Evolutionary conservation across 2,797 vertebrate species (phyloP).

Genomic region (Spheniscus humboldti): DNA sequence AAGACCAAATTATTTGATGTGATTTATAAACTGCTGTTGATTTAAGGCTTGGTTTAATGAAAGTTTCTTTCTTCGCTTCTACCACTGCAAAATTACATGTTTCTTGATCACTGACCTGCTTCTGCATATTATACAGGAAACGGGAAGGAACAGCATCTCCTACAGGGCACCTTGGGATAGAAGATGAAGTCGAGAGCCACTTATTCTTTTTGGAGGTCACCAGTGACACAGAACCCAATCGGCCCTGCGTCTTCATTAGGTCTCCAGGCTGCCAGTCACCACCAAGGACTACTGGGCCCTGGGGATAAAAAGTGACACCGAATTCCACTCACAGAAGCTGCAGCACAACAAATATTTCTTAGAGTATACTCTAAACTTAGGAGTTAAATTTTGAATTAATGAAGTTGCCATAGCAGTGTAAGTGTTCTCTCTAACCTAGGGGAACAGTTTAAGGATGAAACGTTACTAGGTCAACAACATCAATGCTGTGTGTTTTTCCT

Average conservation of each 20-base stretch:
- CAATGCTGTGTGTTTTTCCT: neutral
- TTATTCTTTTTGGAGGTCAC: neutral
- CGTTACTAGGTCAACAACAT: neutral
- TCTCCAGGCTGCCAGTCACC: neutral
- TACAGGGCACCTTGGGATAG: neutral
- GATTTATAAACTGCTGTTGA: neutral
- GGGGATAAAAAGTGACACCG: neutral
- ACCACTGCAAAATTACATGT: neutral
- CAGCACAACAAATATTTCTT: neutral
- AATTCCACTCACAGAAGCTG: neutral
- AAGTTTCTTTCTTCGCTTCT: neutral
- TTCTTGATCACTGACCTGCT: constrained; percentile 6
- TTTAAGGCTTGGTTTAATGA: neutral
- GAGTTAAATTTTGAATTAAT: neutral
- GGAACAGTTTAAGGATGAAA: neutral
- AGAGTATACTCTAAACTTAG: no score
- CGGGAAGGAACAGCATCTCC: neutral
- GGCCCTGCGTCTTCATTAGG: neutral
- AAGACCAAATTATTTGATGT: neutral
- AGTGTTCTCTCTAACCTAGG: neutral
- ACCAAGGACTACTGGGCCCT: constrained; percentile 43
- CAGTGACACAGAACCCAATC: neutral
- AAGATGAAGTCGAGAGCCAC: neutral
- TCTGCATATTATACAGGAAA: neutral
- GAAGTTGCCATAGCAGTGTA: no score